Evolutionary conservation across 37 sponge, comb jelly and placozoan species (phyloP).

Genomic region (Aplysina aerophoba): DNA sequence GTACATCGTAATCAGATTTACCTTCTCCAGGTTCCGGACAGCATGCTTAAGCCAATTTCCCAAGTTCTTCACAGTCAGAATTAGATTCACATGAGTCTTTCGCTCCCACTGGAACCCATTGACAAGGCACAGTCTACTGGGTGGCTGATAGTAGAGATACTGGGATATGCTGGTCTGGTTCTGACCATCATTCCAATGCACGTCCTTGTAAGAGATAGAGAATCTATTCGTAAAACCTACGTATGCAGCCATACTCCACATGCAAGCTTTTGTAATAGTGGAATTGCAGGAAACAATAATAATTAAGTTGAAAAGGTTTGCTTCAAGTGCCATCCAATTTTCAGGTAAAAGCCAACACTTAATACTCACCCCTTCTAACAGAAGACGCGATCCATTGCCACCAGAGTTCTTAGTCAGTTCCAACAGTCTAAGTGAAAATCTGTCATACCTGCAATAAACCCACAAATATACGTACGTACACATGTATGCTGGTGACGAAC

Average conservation of each 20-base stretch:
- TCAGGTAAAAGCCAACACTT: too few species aligned
- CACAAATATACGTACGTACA: slow-evolving; percentile 29
- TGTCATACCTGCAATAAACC: background rate
- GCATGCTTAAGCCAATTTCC: slow-evolving; percentile 61
- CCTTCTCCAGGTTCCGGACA: slow-evolving; percentile 69
- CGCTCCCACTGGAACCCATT: slow-evolving; percentile 53
- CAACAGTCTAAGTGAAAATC: too few species aligned
- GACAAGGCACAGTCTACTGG: background rate
- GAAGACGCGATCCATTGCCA: too few species aligned
- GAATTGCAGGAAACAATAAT: too few species aligned
- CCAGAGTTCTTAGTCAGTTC: too few species aligned
- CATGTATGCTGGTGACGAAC: too few species aligned
- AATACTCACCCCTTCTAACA: too few species aligned
- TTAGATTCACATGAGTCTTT: slow-evolving; percentile 49
- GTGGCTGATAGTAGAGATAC: slow-evolving; percentile 40
- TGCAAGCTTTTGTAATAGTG: too few species aligned
- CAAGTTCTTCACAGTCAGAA: slow-evolving; percentile 64
- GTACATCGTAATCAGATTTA: slow-evolving; percentile 13
- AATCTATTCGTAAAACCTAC: too few species aligned
- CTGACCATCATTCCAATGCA: background rate
- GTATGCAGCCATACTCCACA: too few species aligned
- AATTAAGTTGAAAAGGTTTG: too few species aligned
- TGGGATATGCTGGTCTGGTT: slow-evolving; percentile 47
- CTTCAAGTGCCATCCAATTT: too few species aligned
- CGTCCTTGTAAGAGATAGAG: background rate